These are phyloP conservation scores for Tyrophagus putrescentiae DNA, from an alignment of 1,140 invertebrate genomes.

Conservation along the genomic window DNA sequence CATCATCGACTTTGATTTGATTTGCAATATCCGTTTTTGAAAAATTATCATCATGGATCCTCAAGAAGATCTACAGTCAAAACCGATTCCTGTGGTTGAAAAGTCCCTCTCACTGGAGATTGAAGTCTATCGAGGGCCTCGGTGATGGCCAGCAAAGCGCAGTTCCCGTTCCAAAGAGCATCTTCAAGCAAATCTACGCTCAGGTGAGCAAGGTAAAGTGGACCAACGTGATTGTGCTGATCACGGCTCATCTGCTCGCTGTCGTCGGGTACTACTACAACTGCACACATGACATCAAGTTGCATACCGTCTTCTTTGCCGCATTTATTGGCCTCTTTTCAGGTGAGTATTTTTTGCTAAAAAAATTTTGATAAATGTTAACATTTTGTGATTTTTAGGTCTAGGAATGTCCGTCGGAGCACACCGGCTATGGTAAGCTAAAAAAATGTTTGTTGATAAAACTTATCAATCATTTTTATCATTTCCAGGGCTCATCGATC, in stretches of 20 bases:
- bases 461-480: too few relatives aligned
- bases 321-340: constrained; percentile 10
- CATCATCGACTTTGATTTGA: too few relatives aligned
- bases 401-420: constrained; percentile 42
- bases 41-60: too few relatives aligned
- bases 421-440: constrained; percentile 41
- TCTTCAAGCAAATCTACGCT: constrained; percentile 3
- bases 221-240: not conserved
- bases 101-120: not conserved
- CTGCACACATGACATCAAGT: not conserved
- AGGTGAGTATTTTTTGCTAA: too few relatives aligned
- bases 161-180: not conserved
- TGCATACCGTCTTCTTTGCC: constrained; percentile 2
- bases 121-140: too few relatives aligned
- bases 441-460: too few relatives aligned
- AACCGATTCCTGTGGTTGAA: too few relatives aligned
- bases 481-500: constrained; percentile 27
- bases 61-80: too few relatives aligned
- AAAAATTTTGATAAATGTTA: too few relatives aligned
- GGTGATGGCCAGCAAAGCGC: not conserved
- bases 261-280: not conserved
- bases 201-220: constrained; percentile 4
- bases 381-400: too few relatives aligned
- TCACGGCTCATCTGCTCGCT: not conserved
- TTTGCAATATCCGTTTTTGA: too few relatives aligned